These are phyloP conservation scores for Drosophila yakuba DNA, from an alignment of 1,140 invertebrate species.

Conservation along the genomic window DNA sequence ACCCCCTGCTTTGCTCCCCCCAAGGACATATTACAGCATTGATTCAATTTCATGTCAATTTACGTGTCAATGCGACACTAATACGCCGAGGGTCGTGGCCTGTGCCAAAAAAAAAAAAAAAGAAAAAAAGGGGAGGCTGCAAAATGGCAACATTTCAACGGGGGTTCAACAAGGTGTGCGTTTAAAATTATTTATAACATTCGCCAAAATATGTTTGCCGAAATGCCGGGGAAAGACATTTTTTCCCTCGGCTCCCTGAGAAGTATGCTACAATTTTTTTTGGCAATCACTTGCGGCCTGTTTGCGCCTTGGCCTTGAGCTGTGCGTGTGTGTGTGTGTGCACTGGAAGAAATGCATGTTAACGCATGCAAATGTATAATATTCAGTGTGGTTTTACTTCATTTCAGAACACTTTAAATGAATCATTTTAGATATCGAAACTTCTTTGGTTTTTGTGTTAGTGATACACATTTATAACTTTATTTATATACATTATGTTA, in stretches of 20 bases:
- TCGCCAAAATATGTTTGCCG: conserved; percentile 79
- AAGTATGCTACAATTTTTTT: conserved; percentile 47
- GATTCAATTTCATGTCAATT: conserved; percentile 85
- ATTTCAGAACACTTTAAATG: neutral
- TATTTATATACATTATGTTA: too few species aligned
- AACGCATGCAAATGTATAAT: neutral
- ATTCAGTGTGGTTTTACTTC: too few species aligned
- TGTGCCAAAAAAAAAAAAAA: conserved; percentile 29
- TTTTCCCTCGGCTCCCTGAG: conserved; percentile 13
- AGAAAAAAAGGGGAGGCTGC: neutral
- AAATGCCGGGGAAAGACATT: conserved; percentile 49
- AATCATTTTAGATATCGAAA: too few species aligned
- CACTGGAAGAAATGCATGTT: neutral
- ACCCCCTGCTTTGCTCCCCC: conserved; percentile 43
- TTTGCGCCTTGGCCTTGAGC: conserved; percentile 57
- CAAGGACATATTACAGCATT: conserved; percentile 85
- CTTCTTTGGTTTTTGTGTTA: too few species aligned
- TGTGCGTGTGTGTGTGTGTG: conserved; percentile 21
- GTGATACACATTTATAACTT: too few species aligned
- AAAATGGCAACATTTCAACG: conserved; percentile 6
- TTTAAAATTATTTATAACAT: conserved; percentile 84
- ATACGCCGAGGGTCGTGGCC: conserved; percentile 76
- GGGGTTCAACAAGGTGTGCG: conserved; percentile 54
- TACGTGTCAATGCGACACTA: conserved; percentile 85
- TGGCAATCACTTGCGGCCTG: conserved; percentile 79